Evolutionary conservation across 2,797 vertebrate genomes (phyloP).

Genomic region (Danionella dracula): DNA sequence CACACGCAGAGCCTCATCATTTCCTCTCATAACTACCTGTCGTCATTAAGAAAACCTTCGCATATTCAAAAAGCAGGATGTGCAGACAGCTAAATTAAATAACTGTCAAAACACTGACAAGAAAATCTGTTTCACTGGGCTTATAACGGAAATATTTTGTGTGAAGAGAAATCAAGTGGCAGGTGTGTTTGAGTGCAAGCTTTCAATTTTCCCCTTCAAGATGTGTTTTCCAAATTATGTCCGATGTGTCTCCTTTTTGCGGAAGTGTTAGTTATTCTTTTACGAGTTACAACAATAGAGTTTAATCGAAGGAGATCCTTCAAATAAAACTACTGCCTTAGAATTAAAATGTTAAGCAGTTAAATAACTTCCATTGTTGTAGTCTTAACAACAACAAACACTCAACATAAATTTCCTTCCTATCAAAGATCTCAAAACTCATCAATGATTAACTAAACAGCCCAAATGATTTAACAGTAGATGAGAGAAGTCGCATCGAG

Average conservation of each 20-base stretch:
- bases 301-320: background rate
- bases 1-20: background rate
- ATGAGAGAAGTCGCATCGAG: background rate
- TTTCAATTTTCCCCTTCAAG: conserved; percentile 14
- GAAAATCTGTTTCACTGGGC: conserved; percentile 15
- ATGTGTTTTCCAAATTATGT: conserved; percentile 3
- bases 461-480: too few relatives aligned
- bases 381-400: too few relatives aligned
- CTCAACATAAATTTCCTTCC: too few relatives aligned
- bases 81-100: conserved; percentile 37
- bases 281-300: background rate
- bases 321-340: background rate
- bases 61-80: conserved; percentile 26
- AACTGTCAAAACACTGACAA: conserved; percentile 32
- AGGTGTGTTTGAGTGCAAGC: background rate
- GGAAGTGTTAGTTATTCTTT: conserved; percentile 1
- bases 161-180: background rate
- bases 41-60: conserved; percentile 40
- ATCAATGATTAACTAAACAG: too few relatives aligned
- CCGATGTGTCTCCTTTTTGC: background rate
- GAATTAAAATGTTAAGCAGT: too few relatives aligned
- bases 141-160: conserved; percentile 16
- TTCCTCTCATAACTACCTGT: conserved; percentile 39
- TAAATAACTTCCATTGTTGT: too few relatives aligned
- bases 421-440: too few relatives aligned